phyloP scores from a whole-genome alignment of 2,113 vertebrate genomes.

The Anolis carolinensis region DNA sequence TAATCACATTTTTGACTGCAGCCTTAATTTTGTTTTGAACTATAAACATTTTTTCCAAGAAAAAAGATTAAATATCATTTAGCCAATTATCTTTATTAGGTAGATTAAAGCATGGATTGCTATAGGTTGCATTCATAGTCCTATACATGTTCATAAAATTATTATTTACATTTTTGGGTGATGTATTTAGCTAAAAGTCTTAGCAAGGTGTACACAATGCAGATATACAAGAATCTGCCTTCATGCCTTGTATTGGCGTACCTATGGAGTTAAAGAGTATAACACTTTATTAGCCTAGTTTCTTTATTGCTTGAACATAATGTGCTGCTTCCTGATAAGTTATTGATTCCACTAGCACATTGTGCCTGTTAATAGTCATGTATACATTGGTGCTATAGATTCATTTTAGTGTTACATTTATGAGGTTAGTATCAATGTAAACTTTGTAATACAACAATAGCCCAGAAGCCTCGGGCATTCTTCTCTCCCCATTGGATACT shows the following conservation, averaged over 20 bases:
- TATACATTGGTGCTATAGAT: conserved; percentile 12
- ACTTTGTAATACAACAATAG: conserved; percentile 18
- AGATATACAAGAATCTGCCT: background rate
- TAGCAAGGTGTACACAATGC: background rate
- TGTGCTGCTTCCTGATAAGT: conserved; percentile 34
- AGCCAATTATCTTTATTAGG: background rate
- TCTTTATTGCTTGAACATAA: conserved; percentile 33
- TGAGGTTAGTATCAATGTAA: conserved; percentile 41
- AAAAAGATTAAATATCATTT: background rate
- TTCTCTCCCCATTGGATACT: background rate
- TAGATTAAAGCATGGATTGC: background rate
- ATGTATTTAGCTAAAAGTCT: background rate
- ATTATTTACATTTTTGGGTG: background rate
- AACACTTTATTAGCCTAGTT: background rate
- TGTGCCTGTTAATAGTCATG: conserved; percentile 16
- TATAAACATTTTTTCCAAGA: background rate
- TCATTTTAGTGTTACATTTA: conserved; percentile 51
- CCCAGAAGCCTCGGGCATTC: conserved; percentile 47
- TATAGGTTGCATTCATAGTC: background rate
- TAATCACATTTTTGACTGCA: background rate
- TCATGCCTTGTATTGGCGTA: conserved; percentile 11
- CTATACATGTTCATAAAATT: background rate
- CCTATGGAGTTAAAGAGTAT: background rate
- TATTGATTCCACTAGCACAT: conserved; percentile 52
- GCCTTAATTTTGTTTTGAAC: background rate